Evolutionary conservation across 2,113 vertebrate genomes (phyloP), one percentile per base, ranked within the genome.

Genomic region (Neoarius graeffei): DNA sequence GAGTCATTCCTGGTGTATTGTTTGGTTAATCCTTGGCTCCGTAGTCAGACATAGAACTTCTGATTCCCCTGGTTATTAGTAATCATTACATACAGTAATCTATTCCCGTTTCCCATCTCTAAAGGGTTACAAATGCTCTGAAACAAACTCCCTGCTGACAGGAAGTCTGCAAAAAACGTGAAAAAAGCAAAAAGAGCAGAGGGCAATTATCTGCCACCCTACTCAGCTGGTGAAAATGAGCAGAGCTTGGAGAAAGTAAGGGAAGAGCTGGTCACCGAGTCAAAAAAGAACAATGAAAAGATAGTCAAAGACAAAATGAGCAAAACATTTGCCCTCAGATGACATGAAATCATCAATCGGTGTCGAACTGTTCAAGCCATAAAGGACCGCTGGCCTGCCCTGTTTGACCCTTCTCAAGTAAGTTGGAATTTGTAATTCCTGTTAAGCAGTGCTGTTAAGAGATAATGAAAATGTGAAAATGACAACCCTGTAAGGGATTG

Each of bases 241-340:
- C 4, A 86, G 7, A 86, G 20, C 9, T 80, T 74, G 67, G 67
- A 74, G 17, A 74, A 74, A 74, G 67, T 13, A 74, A 59, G n/a
- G 7, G 67, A 74, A 59, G 7, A 85, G 1, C 50, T 85, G 19
- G 35, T 86, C 42, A 5, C 56, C 4, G 59, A 54, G 4, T 62
- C 8, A 5, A 66, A 66, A 7, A 80, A 86, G 23, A 80, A 80
- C 8, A 54, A 80, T 0, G 48, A 27, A 66, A 67, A 67, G 5
- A 11, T 86, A 5, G 1, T 86, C 11, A 86, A 66, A 7, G 85
- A 80, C 1, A 10, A 85, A 23, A 42, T 85, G 54, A 52, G 42
- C 42, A 86, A 86, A 86, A 86, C 73, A 80, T 86, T 85, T 85
- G 84, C 84, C n/a, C 56, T 3, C 4, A 52, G 73, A 62, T 1